A percentile compares a stretch with the other conserved stretches of the same genome.
Conservation (phyloP, 2,888 invertebrate genomes). For the Andrena bicolor region DNA sequence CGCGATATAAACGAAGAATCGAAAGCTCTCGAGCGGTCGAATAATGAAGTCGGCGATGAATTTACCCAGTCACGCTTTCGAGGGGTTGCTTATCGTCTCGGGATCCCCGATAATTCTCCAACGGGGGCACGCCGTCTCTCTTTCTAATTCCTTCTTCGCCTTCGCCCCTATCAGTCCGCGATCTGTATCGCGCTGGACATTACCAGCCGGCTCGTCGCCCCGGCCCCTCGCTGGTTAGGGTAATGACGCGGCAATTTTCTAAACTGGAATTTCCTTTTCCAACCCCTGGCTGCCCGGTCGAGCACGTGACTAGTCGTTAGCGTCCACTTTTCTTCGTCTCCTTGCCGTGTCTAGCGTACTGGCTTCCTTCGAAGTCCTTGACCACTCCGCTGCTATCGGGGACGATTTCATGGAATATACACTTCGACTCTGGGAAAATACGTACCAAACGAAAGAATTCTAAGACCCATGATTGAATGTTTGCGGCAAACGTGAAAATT, state of each 20-base stretch:
- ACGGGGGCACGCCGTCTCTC: constrained; percentile 44
- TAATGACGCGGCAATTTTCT: constrained; percentile 83
- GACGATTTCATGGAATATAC: constrained; percentile 8
- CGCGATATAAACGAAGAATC: constrained; percentile 63
- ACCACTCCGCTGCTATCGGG: constrained; percentile 15
- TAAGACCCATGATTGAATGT: background rate
- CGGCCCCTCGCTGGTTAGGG: constrained; percentile 52
- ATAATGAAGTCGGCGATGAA: constrained; percentile 71
- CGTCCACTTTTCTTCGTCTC: constrained; percentile 66
- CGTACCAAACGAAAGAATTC: background rate
- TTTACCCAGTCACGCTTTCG: constrained; percentile 72
- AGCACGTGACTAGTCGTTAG: constrained; percentile 79
- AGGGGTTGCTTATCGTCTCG: constrained; percentile 69
- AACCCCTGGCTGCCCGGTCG: constrained; percentile 71
- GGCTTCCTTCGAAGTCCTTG: constrained; percentile 39
- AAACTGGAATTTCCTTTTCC: constrained; percentile 82
- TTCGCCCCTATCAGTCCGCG: constrained; percentile 65
- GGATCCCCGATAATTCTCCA: constrained; percentile 69
- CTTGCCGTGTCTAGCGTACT: constrained; percentile 47
- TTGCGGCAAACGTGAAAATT: background rate
- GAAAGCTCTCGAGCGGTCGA: constrained; percentile 58
- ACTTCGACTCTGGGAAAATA: background rate
- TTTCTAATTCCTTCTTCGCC: constrained; percentile 70
- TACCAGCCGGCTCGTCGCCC: constrained; percentile 51
- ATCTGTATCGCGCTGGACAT: constrained; percentile 68